Evolutionary conservation across 2,113 vertebrate genomes (phyloP), one percentile per base, ranked within the genome.

Genomic region (Cavia porcellus): DNA sequence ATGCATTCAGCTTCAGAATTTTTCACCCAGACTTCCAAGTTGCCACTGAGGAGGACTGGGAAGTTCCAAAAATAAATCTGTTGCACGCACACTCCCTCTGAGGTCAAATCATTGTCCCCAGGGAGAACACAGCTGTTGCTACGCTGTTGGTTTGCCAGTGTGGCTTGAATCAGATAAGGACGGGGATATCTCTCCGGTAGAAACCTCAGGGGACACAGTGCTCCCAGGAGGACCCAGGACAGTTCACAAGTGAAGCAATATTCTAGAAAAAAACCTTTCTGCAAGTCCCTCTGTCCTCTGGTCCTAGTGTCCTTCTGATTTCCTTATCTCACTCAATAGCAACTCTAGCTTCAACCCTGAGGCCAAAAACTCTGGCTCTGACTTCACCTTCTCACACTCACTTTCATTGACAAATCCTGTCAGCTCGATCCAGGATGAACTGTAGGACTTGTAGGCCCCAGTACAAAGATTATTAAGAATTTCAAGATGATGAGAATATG

Each of bases 31-130:
- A 74, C 66, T 62, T 91, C 77, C 90, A 88, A 62, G 70, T 86
- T 90, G 88, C 95, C 19, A 50, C 55, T 62, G 89, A 94, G 52
- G 84, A 98, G 84, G 90, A 95, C 89, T 68, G 93, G 90, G 90
- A 94, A 84, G 52, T 93, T 94, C 97, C 96, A 97, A 97, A 97
- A 97, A 96, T 95, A 97, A 96, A 74, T 57, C 89, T 30, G 15
- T 62, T 59, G 57, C 86, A 52, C 12, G 68, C 91, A 64, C 74
- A 74, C 85, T 88, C 83, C 89, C 94, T 86, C 62, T 94, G 77
- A 96, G 93, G 93, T 94, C 94, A 95, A 72, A 83, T 45, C 94
- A 91, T 82, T 95, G 96, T 96, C 95, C 96, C 96, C 88, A 68
- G 89, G 83, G 96, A 98, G 97, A 89, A 61, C 94, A 95, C 95